Percentiles rank a stretch among this genome's conserved stretches.
phyloP scores from a whole-genome alignment of 1,140 invertebrate genomes.

The Drosophila obscura region DNA sequence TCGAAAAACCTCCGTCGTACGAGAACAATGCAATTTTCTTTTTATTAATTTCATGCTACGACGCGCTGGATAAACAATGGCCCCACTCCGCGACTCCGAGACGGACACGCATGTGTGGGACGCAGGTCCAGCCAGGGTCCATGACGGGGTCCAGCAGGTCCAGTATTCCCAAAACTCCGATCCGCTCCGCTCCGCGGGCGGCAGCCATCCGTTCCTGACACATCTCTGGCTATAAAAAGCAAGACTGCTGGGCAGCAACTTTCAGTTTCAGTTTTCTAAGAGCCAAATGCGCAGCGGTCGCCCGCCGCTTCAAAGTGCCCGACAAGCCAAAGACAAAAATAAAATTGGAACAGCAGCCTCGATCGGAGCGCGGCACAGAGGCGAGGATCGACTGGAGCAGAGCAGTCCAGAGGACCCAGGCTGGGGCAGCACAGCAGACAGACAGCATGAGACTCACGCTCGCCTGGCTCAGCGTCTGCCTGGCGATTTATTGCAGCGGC shows the following conservation, averaged over 20 bases:
- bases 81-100: background rate
- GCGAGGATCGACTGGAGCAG: constrained; percentile 26
- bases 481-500: constrained; percentile 81
- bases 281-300: constrained; percentile 49
- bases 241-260: constrained; percentile 61
- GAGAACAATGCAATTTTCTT: constrained; percentile 51
- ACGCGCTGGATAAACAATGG: constrained; percentile 69
- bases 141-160: constrained; percentile 41
- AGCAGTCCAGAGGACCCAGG: constrained; percentile 1
- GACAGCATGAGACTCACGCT: constrained; percentile 80
- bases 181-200: constrained; percentile 11
- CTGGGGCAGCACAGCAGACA: constrained; percentile 9
- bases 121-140: constrained; percentile 8
- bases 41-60: constrained; percentile 82
- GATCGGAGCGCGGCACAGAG: background rate
- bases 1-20: constrained; percentile 1
- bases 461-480: constrained; percentile 72
- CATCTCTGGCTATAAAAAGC: constrained; percentile 73
- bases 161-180: constrained; percentile 74
- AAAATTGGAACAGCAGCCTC: constrained; percentile 59
- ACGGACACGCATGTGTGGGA: constrained; percentile 24
- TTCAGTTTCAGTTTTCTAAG: constrained; percentile 78
- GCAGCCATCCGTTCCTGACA: background rate
- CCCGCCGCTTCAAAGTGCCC: constrained; percentile 67
- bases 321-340: constrained; percentile 35